These are phyloP conservation scores for Thripadectes ignobilis DNA, from an alignment of 2,797 vertebrate genomes.

Conservation along the genomic window DNA sequence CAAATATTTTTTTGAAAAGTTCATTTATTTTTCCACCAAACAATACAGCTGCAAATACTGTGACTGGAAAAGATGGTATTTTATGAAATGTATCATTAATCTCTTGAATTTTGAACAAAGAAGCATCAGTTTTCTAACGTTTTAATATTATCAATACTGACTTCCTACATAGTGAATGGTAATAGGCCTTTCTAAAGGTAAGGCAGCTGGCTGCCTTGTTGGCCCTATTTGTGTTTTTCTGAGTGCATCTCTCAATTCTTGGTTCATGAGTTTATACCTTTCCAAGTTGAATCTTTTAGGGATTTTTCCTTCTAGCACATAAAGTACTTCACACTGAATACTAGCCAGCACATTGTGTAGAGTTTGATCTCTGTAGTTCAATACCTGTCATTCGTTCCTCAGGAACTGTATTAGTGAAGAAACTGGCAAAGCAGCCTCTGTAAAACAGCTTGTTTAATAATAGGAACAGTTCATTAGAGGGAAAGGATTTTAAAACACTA, in stretches of 20 bases:
- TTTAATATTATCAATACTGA: not conserved
- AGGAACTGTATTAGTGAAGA: not conserved
- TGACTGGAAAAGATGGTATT: not conserved
- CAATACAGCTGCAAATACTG: not conserved
- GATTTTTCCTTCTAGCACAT: not conserved
- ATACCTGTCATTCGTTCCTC: not conserved
- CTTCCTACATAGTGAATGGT: not conserved
- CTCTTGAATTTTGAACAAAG: not conserved
- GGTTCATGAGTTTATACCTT: not conserved
- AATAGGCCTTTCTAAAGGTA: not conserved
- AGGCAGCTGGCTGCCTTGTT: not conserved
- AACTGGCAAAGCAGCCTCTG: not conserved
- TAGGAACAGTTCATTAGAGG: conserved; percentile 3
- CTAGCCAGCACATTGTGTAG: not conserved
- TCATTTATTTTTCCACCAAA: not conserved
- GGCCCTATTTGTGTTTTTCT: not conserved
- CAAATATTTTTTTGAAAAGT: not conserved
- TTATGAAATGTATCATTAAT: not conserved
- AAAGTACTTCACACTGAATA: not conserved
- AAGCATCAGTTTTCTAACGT: not conserved
- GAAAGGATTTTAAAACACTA: conserved; percentile 11
- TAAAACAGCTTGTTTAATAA: not conserved
- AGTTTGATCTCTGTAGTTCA: not conserved
- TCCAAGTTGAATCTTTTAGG: not conserved
- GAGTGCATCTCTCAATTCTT: not conserved